Evolutionary conservation across 2,113 vertebrate genomes (phyloP).

Genomic region (Dipodomys ordii): DNA sequence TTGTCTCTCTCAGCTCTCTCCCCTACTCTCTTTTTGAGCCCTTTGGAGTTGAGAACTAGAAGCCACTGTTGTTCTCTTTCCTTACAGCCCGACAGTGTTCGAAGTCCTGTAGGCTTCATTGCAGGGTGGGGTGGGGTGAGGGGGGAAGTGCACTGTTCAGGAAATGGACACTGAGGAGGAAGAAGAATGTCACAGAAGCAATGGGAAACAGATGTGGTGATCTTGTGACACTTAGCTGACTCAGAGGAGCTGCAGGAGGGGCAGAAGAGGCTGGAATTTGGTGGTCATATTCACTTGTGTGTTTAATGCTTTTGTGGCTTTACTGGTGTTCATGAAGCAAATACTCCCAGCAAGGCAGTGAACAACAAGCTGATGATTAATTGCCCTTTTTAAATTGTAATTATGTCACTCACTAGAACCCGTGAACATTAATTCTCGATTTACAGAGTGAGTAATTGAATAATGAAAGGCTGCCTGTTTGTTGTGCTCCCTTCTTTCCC

Average conservation of each 20-base stretch:
- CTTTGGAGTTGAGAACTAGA: not conserved
- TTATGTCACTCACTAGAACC: slow-evolving; percentile 89
- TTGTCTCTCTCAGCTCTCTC: not conserved
- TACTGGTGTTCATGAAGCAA: slow-evolving; percentile 75
- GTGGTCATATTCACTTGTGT: not conserved
- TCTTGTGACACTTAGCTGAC: not conserved
- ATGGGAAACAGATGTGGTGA: slow-evolving; percentile 48
- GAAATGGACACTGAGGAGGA: not conserved
- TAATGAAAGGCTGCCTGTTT: slow-evolving; percentile 78
- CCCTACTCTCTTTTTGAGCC: not conserved
- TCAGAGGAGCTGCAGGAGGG: not conserved
- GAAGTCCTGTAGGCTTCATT: not conserved
- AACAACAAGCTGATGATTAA: slow-evolving; percentile 87
- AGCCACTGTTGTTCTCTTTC: not conserved
- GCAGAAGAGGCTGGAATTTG: not conserved
- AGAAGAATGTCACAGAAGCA: not conserved
- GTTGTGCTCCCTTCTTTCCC: slow-evolving; percentile 65
- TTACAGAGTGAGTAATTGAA: slow-evolving; percentile 87
- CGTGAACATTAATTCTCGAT: slow-evolving; percentile 87
- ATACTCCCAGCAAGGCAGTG: slow-evolving; percentile 78
- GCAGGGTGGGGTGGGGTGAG: not conserved
- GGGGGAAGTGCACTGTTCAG: not conserved
- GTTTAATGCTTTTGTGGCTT: slow-evolving; percentile 62
- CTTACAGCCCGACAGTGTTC: not conserved
- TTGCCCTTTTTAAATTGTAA: slow-evolving; percentile 90